Evolutionary conservation across 2,797 vertebrate species (phyloP), one percentile per base, ranked within the genome.

Genomic region (Somateria mollissima): DNA sequence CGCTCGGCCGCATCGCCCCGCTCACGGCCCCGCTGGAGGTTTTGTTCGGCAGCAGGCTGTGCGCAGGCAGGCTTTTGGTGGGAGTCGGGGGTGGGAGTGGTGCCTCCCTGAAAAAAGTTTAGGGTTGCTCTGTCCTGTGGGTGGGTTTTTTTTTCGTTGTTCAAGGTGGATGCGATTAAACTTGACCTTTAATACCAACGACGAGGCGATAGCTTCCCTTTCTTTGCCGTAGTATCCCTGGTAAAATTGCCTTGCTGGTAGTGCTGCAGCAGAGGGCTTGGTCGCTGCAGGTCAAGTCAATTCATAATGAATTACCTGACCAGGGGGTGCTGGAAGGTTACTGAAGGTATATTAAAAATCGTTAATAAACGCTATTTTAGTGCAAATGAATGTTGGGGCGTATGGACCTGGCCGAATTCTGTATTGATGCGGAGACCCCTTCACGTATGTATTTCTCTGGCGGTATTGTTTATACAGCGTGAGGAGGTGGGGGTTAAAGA

Each of bases 211-310:
- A 61, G 73, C 94, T 94, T 57, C 65, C 81, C 65, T 84, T 93
- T 87, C 92, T 96, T 96, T 97, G 86, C 94, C 36, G n/a, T 71
- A 30, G 87, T 91, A 92, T 94, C 94, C 43, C 83, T 79, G 84
- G 45, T 95, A 73, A 90, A 61, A 43, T 69, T 69, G 58, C 85
- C 62, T 72, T 21, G 6, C 86, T 57, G 76, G 8, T 79, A 61
- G 61, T 97, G 92, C 96, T 96, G 96, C 96, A 96, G 95, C 76
- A 93, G 54, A 93, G 95, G 92, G 94, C 93, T 97, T 97, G 95
- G 96, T 95, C 94, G 82, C 84, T 97, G 96, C 95, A 75, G 90
- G 95, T 96, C 96, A 96, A 94, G 54, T 95, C 83, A 85, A 94
- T 97, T 96, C 89, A 79, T 76, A 94, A 94, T 91, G 95, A 96